phyloP scores from a whole-genome alignment of 2,113 vertebrate species.

The Limanda limanda region DNA sequence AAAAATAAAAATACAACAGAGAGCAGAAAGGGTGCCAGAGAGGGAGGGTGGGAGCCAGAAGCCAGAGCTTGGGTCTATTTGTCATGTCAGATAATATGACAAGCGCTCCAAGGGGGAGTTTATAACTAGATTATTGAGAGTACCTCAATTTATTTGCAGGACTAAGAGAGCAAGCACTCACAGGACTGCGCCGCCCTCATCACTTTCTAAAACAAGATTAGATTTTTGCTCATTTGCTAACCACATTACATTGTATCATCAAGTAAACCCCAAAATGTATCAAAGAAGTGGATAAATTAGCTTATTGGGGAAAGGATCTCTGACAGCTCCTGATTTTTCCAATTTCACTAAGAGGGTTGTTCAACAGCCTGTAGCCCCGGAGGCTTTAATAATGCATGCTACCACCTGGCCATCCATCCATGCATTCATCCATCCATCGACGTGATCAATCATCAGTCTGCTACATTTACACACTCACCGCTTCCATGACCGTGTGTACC shows the following conservation, averaged over 20 bases:
- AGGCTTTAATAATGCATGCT: constrained; percentile 4
- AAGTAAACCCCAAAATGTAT: constrained; percentile 39
- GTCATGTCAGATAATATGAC: constrained; percentile 79
- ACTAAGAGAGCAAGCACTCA: constrained; percentile 53
- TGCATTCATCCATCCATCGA: constrained; percentile 16
- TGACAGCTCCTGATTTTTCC: constrained; percentile 8
- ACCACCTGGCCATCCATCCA: constrained; percentile 12
- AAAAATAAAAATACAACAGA: constrained; percentile 9
- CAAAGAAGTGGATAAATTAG: constrained; percentile 25
- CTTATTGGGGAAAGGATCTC: constrained; percentile 15
- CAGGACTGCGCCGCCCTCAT: constrained; percentile 35
- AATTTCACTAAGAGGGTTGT: constrained; percentile 18
- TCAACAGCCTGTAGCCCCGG: constrained; percentile 6
- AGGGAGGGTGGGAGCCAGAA: constrained; percentile 26
- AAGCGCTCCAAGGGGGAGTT: constrained; percentile 58
- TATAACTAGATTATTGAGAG: constrained; percentile 73
- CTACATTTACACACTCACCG: neutral
- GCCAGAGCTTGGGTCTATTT: constrained; percentile 64
- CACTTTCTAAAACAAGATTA: constrained; percentile 63
- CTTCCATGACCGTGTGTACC: constrained; percentile 8
- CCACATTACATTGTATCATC: constrained; percentile 46
- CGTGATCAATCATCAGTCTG: constrained; percentile 13
- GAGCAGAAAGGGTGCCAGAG: constrained; percentile 23
- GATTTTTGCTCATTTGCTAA: constrained; percentile 70
- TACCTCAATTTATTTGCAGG: constrained; percentile 71